Base-by-base conservation (phyloP, 2,888 invertebrate species). In the Erpobdella octoculata region DNA sequence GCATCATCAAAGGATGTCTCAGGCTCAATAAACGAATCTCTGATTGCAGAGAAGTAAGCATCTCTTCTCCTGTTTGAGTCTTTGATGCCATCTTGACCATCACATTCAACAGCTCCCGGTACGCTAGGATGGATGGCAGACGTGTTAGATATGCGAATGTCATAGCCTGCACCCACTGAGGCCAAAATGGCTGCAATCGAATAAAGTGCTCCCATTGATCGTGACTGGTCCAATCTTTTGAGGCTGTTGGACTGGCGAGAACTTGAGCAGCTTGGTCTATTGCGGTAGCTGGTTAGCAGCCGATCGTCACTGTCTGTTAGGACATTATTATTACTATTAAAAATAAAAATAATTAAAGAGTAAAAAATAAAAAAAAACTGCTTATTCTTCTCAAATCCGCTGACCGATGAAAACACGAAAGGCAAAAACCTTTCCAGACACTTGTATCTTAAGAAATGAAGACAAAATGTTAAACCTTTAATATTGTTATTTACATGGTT, bases 131-230 rank as follows among this genome's bases (percentile, higher is more conserved):
- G 80, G 66, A 80, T 78, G 33, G 79, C 79, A 1, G 78, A 76
- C 6, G 78, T 78, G 75, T 92, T 93, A 61, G 91, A 91, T 83
- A 91, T 87, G 79, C 93, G 87, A 70, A 95, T 90, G 86, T 95
- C 94, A 81, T 91, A 93, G 0, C 95, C 95, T 41, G 91, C 90
- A 21, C 78, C 81, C 48, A 95, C 91, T 33, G 92, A 90, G 2
- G 93, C 93, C 79, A 95, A 85, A 85, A 94, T 87, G 70, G 93
- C 90, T 70, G 92, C 92, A 87, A 93, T 91, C 83, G 93, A 93
- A 86, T 91, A 93, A 75, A 95, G 85, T 36, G 81, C 80, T 62
- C 79, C 76, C 89, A 90, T 86, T 87, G 86, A 84, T 38, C 79
- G 78, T 48, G 80, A 79, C 71, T 78, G 76, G 25, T 75, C 74